Conservation (phyloP, 2,888 invertebrate species). For the Rotaria macrura region DNA sequence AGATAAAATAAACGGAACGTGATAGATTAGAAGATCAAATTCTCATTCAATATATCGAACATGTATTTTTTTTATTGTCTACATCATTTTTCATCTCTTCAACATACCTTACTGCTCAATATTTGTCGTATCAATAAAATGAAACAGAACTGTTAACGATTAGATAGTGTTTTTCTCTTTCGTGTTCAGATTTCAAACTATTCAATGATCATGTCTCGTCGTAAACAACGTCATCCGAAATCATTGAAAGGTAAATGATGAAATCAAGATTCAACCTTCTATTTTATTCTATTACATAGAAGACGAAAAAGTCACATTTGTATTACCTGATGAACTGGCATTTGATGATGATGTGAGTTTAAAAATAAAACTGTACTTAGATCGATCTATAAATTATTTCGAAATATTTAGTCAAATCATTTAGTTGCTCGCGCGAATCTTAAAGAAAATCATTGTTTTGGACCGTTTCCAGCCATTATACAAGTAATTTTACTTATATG, state of each 20-base stretch:
- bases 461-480: neutral
- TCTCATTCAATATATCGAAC: neutral
- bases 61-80: neutral
- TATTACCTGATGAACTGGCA: neutral
- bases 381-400: no score
- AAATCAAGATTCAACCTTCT: neutral
- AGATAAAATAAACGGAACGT: neutral
- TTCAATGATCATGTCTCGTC: neutral
- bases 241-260: neutral
- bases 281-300: neutral
- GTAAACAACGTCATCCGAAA: neutral
- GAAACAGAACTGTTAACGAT: neutral
- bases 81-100: no score
- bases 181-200: neutral
- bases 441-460: neutral
- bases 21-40: neutral
- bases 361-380: neutral
- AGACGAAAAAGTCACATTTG: neutral
- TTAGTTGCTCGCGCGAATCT: neutral
- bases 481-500: neutral
- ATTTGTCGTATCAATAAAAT: neutral
- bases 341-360: neutral
- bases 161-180: neutral
- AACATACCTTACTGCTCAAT: no score
- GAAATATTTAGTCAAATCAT: neutral